Evolutionary conservation across 2,888 invertebrate species (phyloP), one percentile per base, ranked within the genome.

Genomic region (Lysandra coridon): DNA sequence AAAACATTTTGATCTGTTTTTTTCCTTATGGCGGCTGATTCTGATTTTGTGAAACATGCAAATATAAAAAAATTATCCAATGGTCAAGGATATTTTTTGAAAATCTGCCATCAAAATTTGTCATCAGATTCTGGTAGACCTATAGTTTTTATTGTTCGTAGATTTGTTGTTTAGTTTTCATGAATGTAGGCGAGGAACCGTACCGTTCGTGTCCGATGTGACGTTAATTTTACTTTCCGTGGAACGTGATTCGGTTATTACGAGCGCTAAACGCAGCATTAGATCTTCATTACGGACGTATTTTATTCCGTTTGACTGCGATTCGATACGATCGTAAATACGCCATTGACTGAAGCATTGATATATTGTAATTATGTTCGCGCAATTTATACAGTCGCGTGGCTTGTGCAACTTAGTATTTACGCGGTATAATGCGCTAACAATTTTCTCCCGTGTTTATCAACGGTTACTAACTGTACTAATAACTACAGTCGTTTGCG

Each of bases 241-340:
- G 88, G 89, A 91, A 91, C 91, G 91, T 91, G 92, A 90, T 92
- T 90, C 86, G 88, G 87, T 88, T 91, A 90, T 92, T 89, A 91
- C 88, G 14, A 90, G 88, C 86, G 87, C 87, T 90, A 88, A 89
- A 87, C 85, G 87, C 85, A 87, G 86, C 90, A 90, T 92, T 91
- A 90, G 87, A 89, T 84, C 89, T 86, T 90, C 91, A 92, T 93
- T 92, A 92, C 88, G 88, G 88, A 86, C 89, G 91, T 69, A 69
- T 69, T 92, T 90, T 89, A 91, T 89, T 88, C 88, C 85, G 88
- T 88, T 90, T 85, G 88, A 87, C 87, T 85, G 87, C 86, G 88
- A 92, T 92, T 92, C 91, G 92, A 88, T 90, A 86, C 92, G 91
- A 91, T 91, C 89, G 89, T 88, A 89, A 88, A 85, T 87, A 86